Evolutionary conservation across 2,888 invertebrate species (phyloP), one percentile per base, ranked within the genome.

Genomic region (Andrena flavipes): DNA sequence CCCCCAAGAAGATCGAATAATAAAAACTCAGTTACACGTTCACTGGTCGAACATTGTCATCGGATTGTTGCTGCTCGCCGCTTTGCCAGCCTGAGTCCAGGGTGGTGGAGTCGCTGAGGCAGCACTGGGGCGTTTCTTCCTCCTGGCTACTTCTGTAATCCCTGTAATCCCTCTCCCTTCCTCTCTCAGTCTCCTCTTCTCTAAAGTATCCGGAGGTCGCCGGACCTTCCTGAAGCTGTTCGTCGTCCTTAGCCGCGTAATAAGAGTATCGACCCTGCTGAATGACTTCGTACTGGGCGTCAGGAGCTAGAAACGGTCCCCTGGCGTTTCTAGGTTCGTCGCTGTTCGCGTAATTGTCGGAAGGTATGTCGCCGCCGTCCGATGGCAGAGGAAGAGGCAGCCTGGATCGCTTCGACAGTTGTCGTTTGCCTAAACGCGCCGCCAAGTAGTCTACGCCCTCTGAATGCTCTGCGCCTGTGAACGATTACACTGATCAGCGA

Each of bases 81-180:
- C 96, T 96, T 84, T 96, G 96, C 96, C 96, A 96, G 0, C 96
- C 96, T 0, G 96, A 96, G 86, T 96, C 96, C 95, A 96, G 95
- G 0, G 96, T 96, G 59, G 95, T 95, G 0, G 95, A 95, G 64
- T 95, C 95, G 84, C 95, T 95, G 71, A 95, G 95, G 62, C 95
- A 95, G 80, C 95, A 95, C 76, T 95, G 95, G 29, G 1, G 94
- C 88, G 89, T 95, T 94, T 92, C 92, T 23, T 86, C 90, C 59
- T 90, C 91, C 68, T 89, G 88, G 33, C 35, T 94, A 91, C 0
- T 94, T 93, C 0, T 94, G 93, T 84, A 95, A 94, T 86, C 95
- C 94, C 84, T 95, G 94, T 60, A 95, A 93, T 85, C 95, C 94
- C 13, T 95, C 94, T 2, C 94, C 94, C 84, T 88, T 16, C 87